These are phyloP conservation scores for Nomada hirtipes DNA, from an alignment of 2,888 invertebrate species.

Conservation along the genomic window DNA sequence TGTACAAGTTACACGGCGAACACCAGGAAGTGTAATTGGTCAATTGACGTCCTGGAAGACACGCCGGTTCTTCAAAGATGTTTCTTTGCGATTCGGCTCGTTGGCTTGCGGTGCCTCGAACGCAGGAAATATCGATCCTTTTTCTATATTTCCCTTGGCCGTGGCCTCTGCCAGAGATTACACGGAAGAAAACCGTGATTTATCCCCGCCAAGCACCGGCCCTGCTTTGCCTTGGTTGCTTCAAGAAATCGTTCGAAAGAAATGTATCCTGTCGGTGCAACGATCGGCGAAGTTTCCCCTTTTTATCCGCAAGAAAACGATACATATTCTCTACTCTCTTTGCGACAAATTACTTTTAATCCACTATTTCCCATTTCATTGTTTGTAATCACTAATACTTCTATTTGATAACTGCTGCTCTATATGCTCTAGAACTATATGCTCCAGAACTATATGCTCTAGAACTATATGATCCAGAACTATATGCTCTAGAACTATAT, in stretches of 20 bases:
- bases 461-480: no score
- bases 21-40: background rate
- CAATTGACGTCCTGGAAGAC: background rate
- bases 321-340: background rate
- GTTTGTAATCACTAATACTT: no score
- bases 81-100: conserved; percentile 12
- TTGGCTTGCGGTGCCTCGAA: conserved; percentile 2
- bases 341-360: background rate
- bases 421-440: no score
- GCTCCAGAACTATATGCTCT: no score
- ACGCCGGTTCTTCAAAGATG: background rate
- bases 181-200: conserved; percentile 7
- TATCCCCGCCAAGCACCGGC: no score
- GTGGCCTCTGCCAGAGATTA: conserved; percentile 4
- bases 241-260: background rate
- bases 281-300: conserved; percentile 11
- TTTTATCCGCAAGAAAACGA: background rate
- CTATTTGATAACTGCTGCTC: no score
- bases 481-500: no score
- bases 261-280: conserved; percentile 11
- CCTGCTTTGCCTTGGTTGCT: background rate
- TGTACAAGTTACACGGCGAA: background rate
- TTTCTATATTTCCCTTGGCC: conserved; percentile 16
- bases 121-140: conserved; percentile 21
- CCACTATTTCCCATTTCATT: background rate